A percentile compares a stretch with the other conserved stretches of the same genome.
Evolutionary conservation across 2,888 invertebrate species (phyloP).

Genomic region (Onthophagus sagittarius): DNA sequence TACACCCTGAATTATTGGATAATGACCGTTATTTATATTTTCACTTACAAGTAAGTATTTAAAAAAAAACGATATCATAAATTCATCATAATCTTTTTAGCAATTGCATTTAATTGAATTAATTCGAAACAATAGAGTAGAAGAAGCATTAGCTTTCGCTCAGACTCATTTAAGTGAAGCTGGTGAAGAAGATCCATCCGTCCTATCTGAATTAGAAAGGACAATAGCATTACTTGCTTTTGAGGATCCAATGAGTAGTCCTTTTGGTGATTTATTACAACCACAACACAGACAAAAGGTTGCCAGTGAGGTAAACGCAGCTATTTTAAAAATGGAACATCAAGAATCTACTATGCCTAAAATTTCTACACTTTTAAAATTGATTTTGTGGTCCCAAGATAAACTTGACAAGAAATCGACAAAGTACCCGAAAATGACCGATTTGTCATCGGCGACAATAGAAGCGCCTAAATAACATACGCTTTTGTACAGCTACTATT

Average conservation of each 20-base stretch:
- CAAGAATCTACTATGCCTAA: constrained; percentile 88
- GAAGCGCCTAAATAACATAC: constrained; percentile 63
- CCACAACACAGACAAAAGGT: constrained; percentile 94
- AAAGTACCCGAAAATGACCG: constrained; percentile 94
- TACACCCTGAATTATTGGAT: constrained; percentile 92
- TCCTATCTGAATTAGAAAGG: constrained; percentile 80
- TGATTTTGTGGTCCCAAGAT: constrained; percentile 94
- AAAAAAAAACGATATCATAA: constrained; percentile 27
- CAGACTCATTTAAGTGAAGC: constrained; percentile 87
- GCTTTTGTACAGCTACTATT: constrained; percentile 21
- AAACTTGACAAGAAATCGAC: constrained; percentile 92
- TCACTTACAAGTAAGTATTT: constrained; percentile 73
- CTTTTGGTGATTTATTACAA: constrained; percentile 90
- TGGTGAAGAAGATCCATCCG: constrained; percentile 74
- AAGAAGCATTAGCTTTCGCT: constrained; percentile 85
- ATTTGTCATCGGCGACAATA: constrained; percentile 79
- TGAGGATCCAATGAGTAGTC: constrained; percentile 91
- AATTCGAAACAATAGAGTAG: constrained; percentile 78
- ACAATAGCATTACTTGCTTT: constrained; percentile 94
- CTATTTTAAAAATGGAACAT: constrained; percentile 92
- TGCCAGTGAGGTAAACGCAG: constrained; percentile 95
- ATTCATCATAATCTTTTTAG: constrained; percentile 47
- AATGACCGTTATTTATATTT: constrained; percentile 95
- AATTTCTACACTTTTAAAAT: constrained; percentile 83
- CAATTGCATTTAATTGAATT: constrained; percentile 88